Evolutionary conservation across 2,888 invertebrate species (phyloP), one percentile per base, ranked within the genome.

Genomic region (Eledone cirrhosa): DNA sequence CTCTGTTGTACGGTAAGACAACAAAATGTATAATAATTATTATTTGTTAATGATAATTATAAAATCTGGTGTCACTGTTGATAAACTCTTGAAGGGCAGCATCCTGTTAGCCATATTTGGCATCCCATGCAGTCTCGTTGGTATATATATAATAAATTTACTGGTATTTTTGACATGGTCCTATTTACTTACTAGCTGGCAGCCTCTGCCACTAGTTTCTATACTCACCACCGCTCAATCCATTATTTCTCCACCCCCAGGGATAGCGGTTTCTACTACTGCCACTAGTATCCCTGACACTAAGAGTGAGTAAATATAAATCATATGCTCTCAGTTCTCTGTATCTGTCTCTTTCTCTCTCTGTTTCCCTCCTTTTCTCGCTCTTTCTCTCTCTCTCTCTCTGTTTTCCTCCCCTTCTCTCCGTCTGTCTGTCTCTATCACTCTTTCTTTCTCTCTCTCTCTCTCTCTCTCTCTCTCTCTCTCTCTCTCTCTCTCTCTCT

Each of bases 311-410:
- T 76, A 76, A 53, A 47, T 24, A 76, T 24, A 76, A 14, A 48
- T 59, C 47, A 63, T 65, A 77, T 48, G 31, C 59, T 65, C 24
- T 59, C 63, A 59, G 33, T 77, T 41, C 41, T 53, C n/a, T 77
- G 11, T 33, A 22, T 76, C 27, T 63, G n/a, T 63, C 31, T 11
- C 59, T 53, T 76, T 59, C 29, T 65, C 31, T 63, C 33, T 29
- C 24, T 48, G 4, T 33, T 48, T 24, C 22, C n/a, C 41, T 75
- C 24, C 5, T 31, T 47, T 27, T 24, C 48, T 59, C 31, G 63
- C 79, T 29, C 48, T 79, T 29, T 48, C 79, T 78, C n/a, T 78
- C 11, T 53, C 69, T 78, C 67, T 75, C 41, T 69, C 47, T 78
- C 24, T 75, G n/a, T 41, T 19, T 29, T 27, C 31, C 31, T 27